These are phyloP conservation scores for Aotus griseimembra DNA, from an alignment of 2,797 vertebrate genomes.

Conservation along the genomic window DNA sequence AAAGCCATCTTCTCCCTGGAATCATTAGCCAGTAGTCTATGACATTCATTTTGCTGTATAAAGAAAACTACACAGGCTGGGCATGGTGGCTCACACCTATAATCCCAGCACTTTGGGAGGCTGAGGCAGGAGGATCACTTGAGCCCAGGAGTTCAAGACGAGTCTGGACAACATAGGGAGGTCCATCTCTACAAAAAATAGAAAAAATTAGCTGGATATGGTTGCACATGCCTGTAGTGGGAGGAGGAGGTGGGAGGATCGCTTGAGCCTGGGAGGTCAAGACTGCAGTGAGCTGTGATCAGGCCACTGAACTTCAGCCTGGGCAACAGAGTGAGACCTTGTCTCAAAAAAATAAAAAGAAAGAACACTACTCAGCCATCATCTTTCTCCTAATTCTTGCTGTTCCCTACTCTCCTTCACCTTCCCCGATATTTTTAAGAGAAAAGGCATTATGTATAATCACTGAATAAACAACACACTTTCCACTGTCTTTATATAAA, in stretches of 20 bases:
- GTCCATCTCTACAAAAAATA: neutral
- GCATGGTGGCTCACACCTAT: neutral
- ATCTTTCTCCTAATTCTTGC: neutral
- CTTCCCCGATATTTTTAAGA: neutral
- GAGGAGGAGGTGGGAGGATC: neutral
- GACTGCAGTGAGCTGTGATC: neutral
- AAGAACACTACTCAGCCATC: neutral
- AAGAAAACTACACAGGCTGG: neutral
- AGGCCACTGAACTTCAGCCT: neutral
- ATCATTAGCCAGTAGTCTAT: neutral
- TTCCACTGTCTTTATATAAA: neutral
- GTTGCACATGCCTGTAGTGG: neutral
- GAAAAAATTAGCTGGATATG: neutral
- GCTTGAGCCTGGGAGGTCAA: neutral
- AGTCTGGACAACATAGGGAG: neutral
- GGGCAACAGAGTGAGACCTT: neutral
- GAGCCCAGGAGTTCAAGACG: neutral
- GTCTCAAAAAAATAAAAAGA: neutral
- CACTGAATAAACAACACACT: neutral
- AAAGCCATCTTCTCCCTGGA: neutral
- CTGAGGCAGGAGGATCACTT: neutral
- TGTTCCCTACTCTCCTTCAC: neutral
- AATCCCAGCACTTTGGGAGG: neutral
- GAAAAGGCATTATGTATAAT: neutral
- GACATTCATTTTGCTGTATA: neutral